These are phyloP conservation scores for Agrotis clavis DNA, from an alignment of 2,888 invertebrate species.

Conservation along the genomic window DNA sequence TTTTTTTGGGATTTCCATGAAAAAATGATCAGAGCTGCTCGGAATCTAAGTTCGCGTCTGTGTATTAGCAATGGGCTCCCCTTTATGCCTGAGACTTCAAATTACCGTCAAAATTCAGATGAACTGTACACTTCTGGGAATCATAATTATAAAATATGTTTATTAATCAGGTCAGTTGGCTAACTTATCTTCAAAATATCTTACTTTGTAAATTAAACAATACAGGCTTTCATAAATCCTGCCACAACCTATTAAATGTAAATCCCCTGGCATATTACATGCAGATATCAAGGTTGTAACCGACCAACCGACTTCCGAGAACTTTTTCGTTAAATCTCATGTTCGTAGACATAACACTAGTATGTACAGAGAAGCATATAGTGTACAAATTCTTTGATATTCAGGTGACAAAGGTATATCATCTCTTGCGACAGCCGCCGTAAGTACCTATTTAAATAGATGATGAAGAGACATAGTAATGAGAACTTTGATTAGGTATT, in stretches of 20 bases:
- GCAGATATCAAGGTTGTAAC: conserved; percentile 21
- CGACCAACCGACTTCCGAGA: conserved; percentile 48
- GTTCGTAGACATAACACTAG: conserved; percentile 54
- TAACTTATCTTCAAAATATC: not conserved
- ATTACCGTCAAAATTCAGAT: not conserved
- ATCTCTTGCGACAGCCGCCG: no score
- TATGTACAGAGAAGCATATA: conserved; percentile 7
- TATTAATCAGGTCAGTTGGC: not conserved
- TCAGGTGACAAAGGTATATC: conserved; percentile 20
- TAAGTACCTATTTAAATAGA: not conserved
- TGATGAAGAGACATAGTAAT: not conserved
- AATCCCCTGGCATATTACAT: conserved; percentile 26
- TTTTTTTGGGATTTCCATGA: not conserved
- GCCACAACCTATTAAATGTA: conserved; percentile 7
- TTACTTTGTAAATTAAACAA: not conserved
- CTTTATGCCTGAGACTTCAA: not conserved
- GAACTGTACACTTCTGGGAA: not conserved
- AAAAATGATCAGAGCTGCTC: not conserved
- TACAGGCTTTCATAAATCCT: not conserved
- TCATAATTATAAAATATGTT: not conserved
- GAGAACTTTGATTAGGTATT: not conserved
- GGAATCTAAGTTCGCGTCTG: no score
- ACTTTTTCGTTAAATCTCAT: conserved; percentile 52
- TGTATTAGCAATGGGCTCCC: no score
- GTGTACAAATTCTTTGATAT: conserved; percentile 7